phyloP scores from a whole-genome alignment of 2,113 vertebrate genomes.

The Rhinoptilus africanus region DNA sequence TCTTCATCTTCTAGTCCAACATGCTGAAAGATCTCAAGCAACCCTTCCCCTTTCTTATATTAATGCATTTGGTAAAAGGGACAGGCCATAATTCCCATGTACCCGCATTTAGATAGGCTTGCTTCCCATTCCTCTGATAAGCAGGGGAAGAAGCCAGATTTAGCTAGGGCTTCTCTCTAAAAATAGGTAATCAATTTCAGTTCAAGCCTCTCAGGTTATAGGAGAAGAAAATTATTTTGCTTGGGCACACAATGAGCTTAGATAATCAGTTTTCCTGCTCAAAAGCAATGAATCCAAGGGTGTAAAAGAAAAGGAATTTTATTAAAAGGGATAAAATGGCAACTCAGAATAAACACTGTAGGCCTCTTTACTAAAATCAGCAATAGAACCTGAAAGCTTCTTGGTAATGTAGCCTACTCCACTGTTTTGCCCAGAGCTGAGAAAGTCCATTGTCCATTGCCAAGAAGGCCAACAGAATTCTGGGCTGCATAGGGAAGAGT shows the following conservation, averaged over 20 bases:
- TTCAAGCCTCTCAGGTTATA: slow-evolving; percentile 4
- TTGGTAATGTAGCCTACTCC: not conserved
- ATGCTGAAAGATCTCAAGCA: not conserved
- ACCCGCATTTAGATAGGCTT: not conserved
- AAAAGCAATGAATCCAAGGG: not conserved
- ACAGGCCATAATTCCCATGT: not conserved
- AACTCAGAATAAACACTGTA: not conserved
- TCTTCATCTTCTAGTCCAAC: not conserved
- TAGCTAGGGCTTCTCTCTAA: slow-evolving; percentile 34
- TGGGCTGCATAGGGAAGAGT: too few relatives aligned
- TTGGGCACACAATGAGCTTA: not conserved
- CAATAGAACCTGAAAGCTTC: not conserved
- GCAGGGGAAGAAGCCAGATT: not conserved
- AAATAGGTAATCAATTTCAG: slow-evolving; percentile 47
- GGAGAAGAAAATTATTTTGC: not conserved
- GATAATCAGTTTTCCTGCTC: slow-evolving; percentile 43
- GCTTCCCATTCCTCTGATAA: not conserved
- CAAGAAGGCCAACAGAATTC: too few relatives aligned
- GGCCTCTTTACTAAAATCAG: not conserved
- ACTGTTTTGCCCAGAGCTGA: not conserved
- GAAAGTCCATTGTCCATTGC: not conserved
- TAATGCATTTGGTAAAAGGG: not conserved
- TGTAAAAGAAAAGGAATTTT: not conserved
- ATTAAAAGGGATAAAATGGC: not conserved
- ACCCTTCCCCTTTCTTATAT: not conserved